phyloP scores from a whole-genome alignment of 2,797 vertebrate species.

The Anas georgica region DNA sequence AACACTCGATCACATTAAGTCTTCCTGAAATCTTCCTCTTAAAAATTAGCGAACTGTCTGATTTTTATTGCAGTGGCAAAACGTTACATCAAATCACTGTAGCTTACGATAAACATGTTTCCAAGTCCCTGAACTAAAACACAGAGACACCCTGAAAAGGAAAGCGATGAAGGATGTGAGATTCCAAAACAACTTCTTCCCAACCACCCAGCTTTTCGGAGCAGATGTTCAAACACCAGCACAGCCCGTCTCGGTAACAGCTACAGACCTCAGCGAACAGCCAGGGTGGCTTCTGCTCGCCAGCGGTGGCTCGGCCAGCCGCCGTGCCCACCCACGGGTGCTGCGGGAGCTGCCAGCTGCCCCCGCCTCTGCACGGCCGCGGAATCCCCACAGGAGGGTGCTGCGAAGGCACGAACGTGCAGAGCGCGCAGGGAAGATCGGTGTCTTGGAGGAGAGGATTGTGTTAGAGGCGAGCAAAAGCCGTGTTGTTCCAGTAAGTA shows the following conservation, averaged over 20 bases:
- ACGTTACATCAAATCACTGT: not conserved
- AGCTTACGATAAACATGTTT: not conserved
- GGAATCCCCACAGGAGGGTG: constrained; percentile 67
- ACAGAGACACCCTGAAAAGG: not conserved
- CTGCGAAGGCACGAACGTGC: constrained; percentile 61
- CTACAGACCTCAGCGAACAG: not conserved
- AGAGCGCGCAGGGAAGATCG: not conserved
- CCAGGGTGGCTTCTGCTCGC: accelerated
- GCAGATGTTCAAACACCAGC: too few relatives aligned
- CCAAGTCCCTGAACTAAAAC: not conserved
- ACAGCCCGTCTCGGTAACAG: accelerated
- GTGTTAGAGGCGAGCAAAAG: not conserved
- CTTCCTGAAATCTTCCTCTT: not conserved
- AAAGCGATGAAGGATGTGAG: accelerated
- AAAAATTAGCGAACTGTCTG: not conserved
- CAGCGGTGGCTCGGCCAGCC: too few relatives aligned
- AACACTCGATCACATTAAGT: not conserved
- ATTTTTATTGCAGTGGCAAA: not conserved
- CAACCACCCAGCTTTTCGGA: not conserved
- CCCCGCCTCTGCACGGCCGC: constrained; percentile 42
- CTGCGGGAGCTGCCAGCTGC: not conserved
- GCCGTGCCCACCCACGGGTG: too few relatives aligned
- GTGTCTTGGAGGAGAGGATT: not conserved
- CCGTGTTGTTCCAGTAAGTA: not conserved
- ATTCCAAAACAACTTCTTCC: not conserved